A percentile compares a stretch with the other conserved stretches of the same genome.
Evolutionary conservation across 1,140 invertebrate species (phyloP).

Genomic region (Parapsyche elsis): DNA sequence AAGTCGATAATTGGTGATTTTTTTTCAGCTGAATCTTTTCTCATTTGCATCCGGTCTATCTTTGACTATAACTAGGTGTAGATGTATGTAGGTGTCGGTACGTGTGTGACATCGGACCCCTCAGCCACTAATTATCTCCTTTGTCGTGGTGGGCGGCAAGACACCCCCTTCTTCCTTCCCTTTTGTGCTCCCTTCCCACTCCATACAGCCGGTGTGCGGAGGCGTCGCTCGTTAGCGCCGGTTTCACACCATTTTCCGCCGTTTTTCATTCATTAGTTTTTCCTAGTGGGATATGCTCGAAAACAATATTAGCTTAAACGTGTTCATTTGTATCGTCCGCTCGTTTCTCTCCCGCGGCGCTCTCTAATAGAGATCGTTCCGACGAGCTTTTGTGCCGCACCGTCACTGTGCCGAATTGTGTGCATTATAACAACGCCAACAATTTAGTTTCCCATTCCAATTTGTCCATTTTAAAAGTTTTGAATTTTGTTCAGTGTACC

Average conservation of each 20-base stretch:
- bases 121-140: conserved; percentile 42
- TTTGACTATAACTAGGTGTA: too few species aligned
- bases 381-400: conserved; percentile 19
- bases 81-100: not conserved
- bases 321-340: conserved; percentile 42
- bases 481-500: too few species aligned
- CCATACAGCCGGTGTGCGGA: not conserved
- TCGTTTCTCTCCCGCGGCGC: conserved; percentile 22
- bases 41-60: too few species aligned
- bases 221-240: conserved; percentile 42
- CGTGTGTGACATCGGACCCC: conserved; percentile 13
- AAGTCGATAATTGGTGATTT: too few species aligned
- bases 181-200: not conserved
- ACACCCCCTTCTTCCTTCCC: not conserved
- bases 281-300: conserved; percentile 41
- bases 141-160: conserved; percentile 10
- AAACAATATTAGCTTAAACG: conserved; percentile 48
- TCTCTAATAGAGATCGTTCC: conserved; percentile 23
- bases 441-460: not conserved
- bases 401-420: not conserved
- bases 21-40: too few species aligned
- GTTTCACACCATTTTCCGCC: conserved; percentile 45
- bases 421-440: not conserved
- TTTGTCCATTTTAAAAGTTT: too few species aligned
- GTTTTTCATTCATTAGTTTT: conserved; percentile 48